Evolutionary conservation across 2,888 invertebrate species (phyloP).

Genomic region (Laspeyria flexula): DNA sequence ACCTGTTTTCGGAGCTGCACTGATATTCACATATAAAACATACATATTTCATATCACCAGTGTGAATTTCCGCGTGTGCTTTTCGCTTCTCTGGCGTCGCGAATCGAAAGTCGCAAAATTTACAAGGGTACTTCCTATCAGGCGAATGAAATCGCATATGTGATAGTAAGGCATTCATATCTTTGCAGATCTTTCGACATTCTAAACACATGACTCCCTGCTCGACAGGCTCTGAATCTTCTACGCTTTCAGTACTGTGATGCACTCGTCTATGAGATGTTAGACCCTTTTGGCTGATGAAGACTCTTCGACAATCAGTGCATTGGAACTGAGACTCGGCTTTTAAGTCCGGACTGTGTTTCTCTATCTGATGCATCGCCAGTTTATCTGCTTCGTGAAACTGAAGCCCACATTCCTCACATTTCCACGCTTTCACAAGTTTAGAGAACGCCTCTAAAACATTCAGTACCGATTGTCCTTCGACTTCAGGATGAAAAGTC

Average conservation of each 20-base stretch:
- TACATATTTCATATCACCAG: slow-evolving; percentile 80
- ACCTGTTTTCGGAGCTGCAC: slow-evolving; percentile 75
- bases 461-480: slow-evolving; percentile 72
- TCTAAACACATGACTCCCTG: slow-evolving; percentile 75
- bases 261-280: slow-evolving; percentile 75
- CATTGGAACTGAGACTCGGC: slow-evolving; percentile 72
- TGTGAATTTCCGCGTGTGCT: slow-evolving; percentile 73
- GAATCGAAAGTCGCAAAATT: slow-evolving; percentile 79
- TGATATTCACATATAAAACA: slow-evolving; percentile 82
- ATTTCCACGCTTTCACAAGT: slow-evolving; percentile 79
- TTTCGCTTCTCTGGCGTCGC: slow-evolving; percentile 75
- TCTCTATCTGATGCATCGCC: slow-evolving; percentile 73
- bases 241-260: slow-evolving; percentile 61
- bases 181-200: slow-evolving; percentile 77
- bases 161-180: slow-evolving; percentile 68
- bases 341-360: slow-evolving; percentile 70
- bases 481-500: slow-evolving; percentile 70
- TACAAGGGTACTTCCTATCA: slow-evolving; percentile 76
- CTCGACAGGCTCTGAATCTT: slow-evolving; percentile 59
- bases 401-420: slow-evolving; percentile 76
- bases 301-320: slow-evolving; percentile 73
- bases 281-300: slow-evolving; percentile 72
- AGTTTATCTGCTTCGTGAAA: slow-evolving; percentile 78
- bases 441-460: slow-evolving; percentile 77
- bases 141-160: slow-evolving; percentile 77